These are phyloP conservation scores for Meganola albula DNA, from an alignment of 2,888 invertebrate genomes.

Conservation along the genomic window DNA sequence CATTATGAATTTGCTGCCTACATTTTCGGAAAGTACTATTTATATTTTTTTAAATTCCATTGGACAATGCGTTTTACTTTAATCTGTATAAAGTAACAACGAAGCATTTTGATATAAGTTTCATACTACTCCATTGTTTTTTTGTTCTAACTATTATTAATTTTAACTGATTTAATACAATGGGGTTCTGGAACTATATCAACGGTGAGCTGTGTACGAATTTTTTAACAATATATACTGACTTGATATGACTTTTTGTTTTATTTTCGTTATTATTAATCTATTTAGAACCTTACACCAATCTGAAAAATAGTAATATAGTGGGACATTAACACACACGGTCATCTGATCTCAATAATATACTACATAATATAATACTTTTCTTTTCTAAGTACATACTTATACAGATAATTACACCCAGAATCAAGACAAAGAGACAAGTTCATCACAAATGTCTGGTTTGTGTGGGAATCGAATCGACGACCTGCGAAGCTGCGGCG, in stretches of 20 bases:
- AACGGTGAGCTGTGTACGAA: conserved; percentile 52
- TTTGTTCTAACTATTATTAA: conserved; percentile 35
- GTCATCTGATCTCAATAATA: no score
- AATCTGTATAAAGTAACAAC: conserved; percentile 49
- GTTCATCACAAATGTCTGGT: no score
- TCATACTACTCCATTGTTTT: conserved; percentile 72
- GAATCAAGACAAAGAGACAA: no score
- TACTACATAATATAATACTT: no score
- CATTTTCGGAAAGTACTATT: background rate
- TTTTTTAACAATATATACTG: conserved; percentile 75
- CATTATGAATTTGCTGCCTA: background rate
- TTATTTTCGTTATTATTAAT: background rate
- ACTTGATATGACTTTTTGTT: conserved; percentile 39
- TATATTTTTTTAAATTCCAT: conserved; percentile 7
- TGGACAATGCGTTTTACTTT: conserved; percentile 14
- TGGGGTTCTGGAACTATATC: conserved; percentile 77
- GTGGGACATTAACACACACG: no score
- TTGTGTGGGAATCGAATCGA: no score
- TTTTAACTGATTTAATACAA: conserved; percentile 55
- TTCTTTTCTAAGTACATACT: no score
- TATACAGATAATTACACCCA: no score
- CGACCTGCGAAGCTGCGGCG: no score
- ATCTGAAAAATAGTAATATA: no score
- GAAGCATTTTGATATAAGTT: conserved; percentile 64
- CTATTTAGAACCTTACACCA: no score